phyloP scores from a whole-genome alignment of 2,888 invertebrate genomes.

The Onchidella celtica region DNA sequence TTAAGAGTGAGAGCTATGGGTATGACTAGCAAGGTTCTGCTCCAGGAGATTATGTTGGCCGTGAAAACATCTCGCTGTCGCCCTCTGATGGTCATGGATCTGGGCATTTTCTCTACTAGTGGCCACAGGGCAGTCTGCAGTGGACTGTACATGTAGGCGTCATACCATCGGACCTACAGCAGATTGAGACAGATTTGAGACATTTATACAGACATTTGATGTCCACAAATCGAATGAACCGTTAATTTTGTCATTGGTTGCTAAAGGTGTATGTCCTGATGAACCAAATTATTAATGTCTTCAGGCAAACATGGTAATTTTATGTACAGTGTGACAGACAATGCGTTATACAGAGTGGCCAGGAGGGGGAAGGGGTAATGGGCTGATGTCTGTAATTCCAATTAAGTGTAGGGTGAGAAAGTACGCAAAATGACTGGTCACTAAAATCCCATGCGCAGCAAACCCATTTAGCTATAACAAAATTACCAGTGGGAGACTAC shows the following conservation, averaged over 20 bases:
- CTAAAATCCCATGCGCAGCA: no score
- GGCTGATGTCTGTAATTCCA: no score
- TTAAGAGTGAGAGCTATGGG: slow-evolving; percentile 71
- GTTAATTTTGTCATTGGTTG: no score
- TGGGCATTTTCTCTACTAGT: slow-evolving; percentile 63
- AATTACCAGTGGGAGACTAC: no score
- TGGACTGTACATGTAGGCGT: slow-evolving; percentile 69
- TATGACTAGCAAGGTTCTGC: slow-evolving; percentile 68
- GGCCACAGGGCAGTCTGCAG: slow-evolving; percentile 66
- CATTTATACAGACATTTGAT: no score
- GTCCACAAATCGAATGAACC: no score
- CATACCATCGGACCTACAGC: slow-evolving; percentile 67
- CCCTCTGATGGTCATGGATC: slow-evolving; percentile 58
- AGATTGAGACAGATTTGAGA: no score
- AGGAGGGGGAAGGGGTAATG: neutral
- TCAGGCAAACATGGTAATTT: neutral
- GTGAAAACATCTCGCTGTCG: slow-evolving; percentile 64
- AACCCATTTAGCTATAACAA: no score
- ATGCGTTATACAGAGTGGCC: neutral
- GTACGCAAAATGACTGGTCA: no score
- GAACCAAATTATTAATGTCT: no score
- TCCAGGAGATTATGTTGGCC: slow-evolving; percentile 73
- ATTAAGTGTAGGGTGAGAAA: no score
- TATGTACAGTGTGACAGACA: neutral
- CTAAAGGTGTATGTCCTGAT: no score